Evolutionary conservation across 2,888 invertebrate genomes (phyloP).

Genomic region (Dryocosmus kuriphilus): DNA sequence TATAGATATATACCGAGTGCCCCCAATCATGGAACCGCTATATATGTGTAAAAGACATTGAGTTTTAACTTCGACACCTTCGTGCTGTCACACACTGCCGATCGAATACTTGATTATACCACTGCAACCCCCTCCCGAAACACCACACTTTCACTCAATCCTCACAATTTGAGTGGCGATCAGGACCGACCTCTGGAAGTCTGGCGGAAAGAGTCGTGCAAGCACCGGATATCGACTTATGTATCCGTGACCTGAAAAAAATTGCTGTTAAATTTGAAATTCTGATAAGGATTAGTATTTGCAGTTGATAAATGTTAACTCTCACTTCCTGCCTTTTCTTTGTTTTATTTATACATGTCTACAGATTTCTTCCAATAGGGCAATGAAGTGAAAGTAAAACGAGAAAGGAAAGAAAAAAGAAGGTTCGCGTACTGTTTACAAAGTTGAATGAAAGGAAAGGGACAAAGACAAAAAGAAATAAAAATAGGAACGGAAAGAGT

Average conservation of each 20-base stretch:
- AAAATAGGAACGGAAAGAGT: too few relatives aligned
- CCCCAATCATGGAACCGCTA: constrained; percentile 5
- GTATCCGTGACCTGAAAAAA: constrained; percentile 33
- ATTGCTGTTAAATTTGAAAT: constrained; percentile 31
- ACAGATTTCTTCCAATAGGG: background rate
- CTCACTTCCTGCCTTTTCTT: background rate
- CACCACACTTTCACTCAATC: background rate
- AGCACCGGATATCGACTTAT: constrained; percentile 27
- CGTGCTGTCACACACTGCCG: constrained; percentile 41
- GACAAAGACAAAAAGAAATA: too few relatives aligned
- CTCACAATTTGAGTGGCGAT: constrained; percentile 1
- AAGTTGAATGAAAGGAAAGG: background rate
- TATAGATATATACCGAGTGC: background rate
- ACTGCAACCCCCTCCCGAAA: background rate
- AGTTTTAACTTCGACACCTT: constrained; percentile 50
- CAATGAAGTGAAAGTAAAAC: background rate
- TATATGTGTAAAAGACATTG: background rate
- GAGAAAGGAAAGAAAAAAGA: too few relatives aligned
- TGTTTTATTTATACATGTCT: background rate
- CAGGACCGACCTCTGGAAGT: constrained; percentile 31
- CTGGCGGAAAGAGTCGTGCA: constrained; percentile 17
- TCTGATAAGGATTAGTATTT: background rate
- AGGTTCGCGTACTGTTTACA: too few relatives aligned
- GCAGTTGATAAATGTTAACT: too few relatives aligned
- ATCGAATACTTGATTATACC: constrained; percentile 1